These are phyloP conservation scores for Halyomorpha halys DNA, from an alignment of 1,140 invertebrate species.

Conservation along the genomic window DNA sequence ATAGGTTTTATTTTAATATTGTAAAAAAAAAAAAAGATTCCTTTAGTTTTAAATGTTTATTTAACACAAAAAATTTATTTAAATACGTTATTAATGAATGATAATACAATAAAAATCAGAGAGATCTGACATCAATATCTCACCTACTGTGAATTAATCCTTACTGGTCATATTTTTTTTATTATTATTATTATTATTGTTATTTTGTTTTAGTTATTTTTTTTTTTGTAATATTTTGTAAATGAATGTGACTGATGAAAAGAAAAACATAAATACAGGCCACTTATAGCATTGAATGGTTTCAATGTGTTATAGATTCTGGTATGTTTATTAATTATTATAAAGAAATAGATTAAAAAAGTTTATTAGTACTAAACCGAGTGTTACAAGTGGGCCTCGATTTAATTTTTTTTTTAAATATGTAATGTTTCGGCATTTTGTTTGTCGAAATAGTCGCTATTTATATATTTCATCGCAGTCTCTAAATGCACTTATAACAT, in stretches of 20 bases:
- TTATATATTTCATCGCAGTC: slow-evolving; percentile 3
- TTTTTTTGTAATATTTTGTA: slow-evolving; percentile 6
- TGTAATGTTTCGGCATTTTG: not conserved
- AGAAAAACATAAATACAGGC: slow-evolving; percentile 1
- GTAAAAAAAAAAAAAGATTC: slow-evolving; percentile 16
- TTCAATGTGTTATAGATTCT: too few relatives aligned
- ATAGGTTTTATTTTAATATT: slow-evolving; percentile 6
- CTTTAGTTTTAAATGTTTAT: slow-evolving; percentile 11
- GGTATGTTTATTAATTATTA: not conserved
- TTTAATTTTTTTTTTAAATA: slow-evolving; percentile 12
- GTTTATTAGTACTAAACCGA: slow-evolving; percentile 12
- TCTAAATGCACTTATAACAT: slow-evolving; percentile 26
- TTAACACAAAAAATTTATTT: slow-evolving; percentile 7
- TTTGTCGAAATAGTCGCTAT: slow-evolving; percentile 7
- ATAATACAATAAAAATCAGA: not conserved
- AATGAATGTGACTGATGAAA: slow-evolving; percentile 4
- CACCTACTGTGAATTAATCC: not conserved
- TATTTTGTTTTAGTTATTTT: slow-evolving; percentile 8
- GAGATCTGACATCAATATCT: too few relatives aligned
- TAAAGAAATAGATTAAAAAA: not conserved
- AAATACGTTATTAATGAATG: not conserved
- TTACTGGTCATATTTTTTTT: slow-evolving; percentile 6
- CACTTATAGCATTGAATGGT: slow-evolving; percentile 14
- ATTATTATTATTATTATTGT: not conserved
- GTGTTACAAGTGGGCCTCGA: slow-evolving; percentile 17